Base-by-base conservation (phyloP, 2,888 invertebrate genomes). In the Calephelis perditalis region DNA sequence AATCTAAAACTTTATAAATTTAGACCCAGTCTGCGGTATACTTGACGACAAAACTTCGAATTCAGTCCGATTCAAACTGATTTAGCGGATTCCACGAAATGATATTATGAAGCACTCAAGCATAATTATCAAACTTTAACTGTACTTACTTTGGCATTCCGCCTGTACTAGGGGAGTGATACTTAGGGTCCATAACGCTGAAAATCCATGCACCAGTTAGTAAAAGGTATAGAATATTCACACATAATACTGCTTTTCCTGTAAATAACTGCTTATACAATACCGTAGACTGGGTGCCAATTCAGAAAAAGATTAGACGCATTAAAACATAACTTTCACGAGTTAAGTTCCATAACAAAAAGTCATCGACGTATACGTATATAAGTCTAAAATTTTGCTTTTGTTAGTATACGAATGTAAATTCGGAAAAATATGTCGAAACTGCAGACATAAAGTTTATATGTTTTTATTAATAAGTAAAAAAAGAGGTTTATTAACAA, bases 111-210 rank as follows among this genome's bases (percentile, higher is more conserved):
- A 57, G 43, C 45, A 57, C 15, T 56, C 43, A 44, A 44, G 12
- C 57, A 15, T 15, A 44, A 44, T 49, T 10, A 49, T 49, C 15
- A 49, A 49, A 49, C 49, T 26, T 10, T 26, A 63, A 49, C 35
- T 61, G 60, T 89, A 91, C 91, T 91, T 84, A 91, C 91, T 90
- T 75, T 91, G 91, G 84, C 91, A 91, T 86, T 91, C 89, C 76
- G 91, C 89, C 82, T 86, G 86, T 68, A 90, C 86, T 77, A 91
- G 82, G 66, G 91, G 89, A 79, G 84, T 84, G 78, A 91, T 81
- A 78, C 81, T 82, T 83, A 91, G 79, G 72, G 86, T 88, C 91
- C 91, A 91, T 77, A 91, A 84, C 76, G 91, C 91, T 91, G 91
- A 88, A 91, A 91, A 89, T 79, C 86, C 89, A 90, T 89, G 90